Evolutionary conservation across 2,888 invertebrate genomes (phyloP).

Genomic region (Spialia ferax): DNA sequence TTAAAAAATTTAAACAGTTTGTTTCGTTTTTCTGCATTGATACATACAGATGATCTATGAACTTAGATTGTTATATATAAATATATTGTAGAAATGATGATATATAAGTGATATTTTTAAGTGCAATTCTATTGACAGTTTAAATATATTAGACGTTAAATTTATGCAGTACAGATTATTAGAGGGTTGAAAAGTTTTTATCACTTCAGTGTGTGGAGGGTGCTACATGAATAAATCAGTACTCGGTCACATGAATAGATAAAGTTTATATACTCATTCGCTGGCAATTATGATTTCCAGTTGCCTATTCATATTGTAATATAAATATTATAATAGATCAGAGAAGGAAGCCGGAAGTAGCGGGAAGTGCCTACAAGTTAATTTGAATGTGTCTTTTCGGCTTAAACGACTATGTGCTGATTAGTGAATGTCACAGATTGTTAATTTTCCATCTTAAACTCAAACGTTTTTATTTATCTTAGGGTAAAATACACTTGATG

Average conservation of each 20-base stretch:
- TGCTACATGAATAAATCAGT: slow-evolving; percentile 12
- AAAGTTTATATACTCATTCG: slow-evolving; percentile 10
- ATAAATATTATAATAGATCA: too few species aligned
- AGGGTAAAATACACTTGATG: too few species aligned
- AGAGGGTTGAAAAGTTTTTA: slow-evolving; percentile 1
- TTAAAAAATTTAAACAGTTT: slow-evolving; percentile 11
- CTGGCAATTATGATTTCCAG: slow-evolving; percentile 6
- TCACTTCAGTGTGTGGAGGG: slow-evolving; percentile 14
- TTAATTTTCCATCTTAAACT: too few species aligned
- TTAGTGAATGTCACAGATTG: too few species aligned
- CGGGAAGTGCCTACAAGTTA: too few species aligned
- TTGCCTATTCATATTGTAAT: background rate
- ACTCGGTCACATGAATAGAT: slow-evolving; percentile 15
- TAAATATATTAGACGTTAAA: slow-evolving; percentile 25
- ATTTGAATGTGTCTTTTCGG: too few species aligned
- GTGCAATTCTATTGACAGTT: slow-evolving; percentile 55
- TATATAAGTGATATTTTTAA: slow-evolving; percentile 57
- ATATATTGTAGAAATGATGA: slow-evolving; percentile 21
- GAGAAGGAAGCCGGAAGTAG: too few species aligned
- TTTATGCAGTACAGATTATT: slow-evolving; percentile 28
- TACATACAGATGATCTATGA: slow-evolving; percentile 20
- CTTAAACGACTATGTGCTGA: too few species aligned
- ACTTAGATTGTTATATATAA: slow-evolving; percentile 12
- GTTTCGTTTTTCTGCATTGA: slow-evolving; percentile 28
- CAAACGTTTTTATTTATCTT: too few species aligned